Evolutionary conservation across 2,888 invertebrate species (phyloP), one percentile per base, ranked within the genome.

Genomic region (Lasius fuliginosus): DNA sequence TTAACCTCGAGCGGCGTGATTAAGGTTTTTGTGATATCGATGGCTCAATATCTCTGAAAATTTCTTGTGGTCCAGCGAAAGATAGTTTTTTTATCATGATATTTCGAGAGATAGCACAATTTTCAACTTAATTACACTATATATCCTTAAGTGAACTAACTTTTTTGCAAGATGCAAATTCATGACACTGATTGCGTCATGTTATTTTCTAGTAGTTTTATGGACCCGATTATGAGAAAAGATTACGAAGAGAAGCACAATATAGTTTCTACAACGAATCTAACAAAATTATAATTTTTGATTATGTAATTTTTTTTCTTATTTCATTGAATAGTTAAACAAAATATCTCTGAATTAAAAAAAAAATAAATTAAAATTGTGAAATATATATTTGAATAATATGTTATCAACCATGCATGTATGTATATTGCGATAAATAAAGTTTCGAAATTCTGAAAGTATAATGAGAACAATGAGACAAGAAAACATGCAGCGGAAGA

Each of bases 1-100:
- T 85, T 89, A 85, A 86, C 85, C 85, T 89, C 83, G 84, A 84
- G 58, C 77, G 79, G 84, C 82, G 82, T 68, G 79, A 83, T 82
- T 42, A 67, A 74, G 8, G 40, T 9, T 62, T 27, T 15, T 11
- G 40, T 30, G 40, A 71, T 82, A 56, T 42, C 42, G 5, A 27
- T n/a, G 42, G 6, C 15, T 49, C 36, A 40, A 77, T 67, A n/a
- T 30, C 15, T 53, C 27, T 2, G 36, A 18, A 40, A 33, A 46
- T 23, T 1, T 30, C n/a, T 58, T n/a, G 30, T 6, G 12, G 15
- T 68, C 33, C n/a, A 58, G 15, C 49, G 5, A 67, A 3, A 56
- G 12, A 11, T n/a, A 46, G 18, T 65, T 49, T 49, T 3, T 40
- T 42, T 18, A 30, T 23, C 1, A 8, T 11, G 15, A 8, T 56